Conservation (phyloP, 1,140 invertebrate species). For the Lutraria rhynchaena region DNA sequence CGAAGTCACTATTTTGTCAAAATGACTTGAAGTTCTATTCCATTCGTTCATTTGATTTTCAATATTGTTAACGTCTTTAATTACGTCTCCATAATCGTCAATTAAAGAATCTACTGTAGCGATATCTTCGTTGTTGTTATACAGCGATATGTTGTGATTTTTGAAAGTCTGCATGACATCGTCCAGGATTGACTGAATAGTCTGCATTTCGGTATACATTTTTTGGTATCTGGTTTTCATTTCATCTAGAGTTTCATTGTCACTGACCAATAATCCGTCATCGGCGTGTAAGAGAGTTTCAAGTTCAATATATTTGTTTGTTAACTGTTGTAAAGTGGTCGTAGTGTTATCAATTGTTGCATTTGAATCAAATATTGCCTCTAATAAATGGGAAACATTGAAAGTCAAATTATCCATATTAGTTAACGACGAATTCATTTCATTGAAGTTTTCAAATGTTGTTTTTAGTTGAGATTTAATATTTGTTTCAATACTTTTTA, state of each 20-base stretch:
- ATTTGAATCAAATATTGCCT: not conserved
- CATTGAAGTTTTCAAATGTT: not conserved
- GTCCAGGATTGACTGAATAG: not conserved
- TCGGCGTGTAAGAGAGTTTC: not conserved
- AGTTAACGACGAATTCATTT: not conserved
- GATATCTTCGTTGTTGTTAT: not conserved
- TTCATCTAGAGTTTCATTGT: constrained; percentile 43
- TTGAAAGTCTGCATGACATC: not conserved
- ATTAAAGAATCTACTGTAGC: not conserved
- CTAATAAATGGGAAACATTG: not conserved
- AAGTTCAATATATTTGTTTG: not conserved
- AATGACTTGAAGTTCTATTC: not conserved
- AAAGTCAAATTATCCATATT: not conserved
- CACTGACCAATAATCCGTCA: constrained; percentile 27
- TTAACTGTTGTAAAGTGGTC: not conserved
- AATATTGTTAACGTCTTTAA: not conserved
- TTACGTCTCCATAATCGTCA: not conserved
- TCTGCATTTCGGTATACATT: not conserved
- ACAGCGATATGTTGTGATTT: not conserved
- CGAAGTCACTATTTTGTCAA: too few species aligned
- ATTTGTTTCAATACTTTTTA: not conserved
- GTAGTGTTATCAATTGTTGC: not conserved
- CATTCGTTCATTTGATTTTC: not conserved
- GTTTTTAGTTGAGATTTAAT: not conserved
- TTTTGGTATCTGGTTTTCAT: constrained; percentile 47